Conservation (phyloP, 2,113 vertebrate genomes). For the Xiphias gladius region DNA sequence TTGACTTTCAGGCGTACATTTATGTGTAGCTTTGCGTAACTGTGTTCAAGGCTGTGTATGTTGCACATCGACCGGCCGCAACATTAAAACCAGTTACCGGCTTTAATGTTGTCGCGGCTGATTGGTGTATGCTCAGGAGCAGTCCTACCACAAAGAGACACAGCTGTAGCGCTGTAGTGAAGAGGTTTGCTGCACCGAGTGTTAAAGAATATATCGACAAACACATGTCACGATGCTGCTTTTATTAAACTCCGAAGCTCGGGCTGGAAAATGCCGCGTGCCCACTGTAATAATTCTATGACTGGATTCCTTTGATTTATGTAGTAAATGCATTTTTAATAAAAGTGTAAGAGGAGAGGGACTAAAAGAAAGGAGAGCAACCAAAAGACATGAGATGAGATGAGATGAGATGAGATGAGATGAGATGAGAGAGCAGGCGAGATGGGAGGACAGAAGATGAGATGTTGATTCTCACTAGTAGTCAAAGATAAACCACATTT, state of each 20-base stretch:
- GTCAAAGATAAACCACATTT: constrained; percentile 77
- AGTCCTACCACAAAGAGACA: neutral
- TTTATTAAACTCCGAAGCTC: constrained; percentile 58
- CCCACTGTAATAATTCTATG: constrained; percentile 62
- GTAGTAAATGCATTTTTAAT: constrained; percentile 71
- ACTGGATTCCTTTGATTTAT: constrained; percentile 71
- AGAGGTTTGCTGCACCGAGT: neutral
- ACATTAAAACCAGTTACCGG: too few species aligned
- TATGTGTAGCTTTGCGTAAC: neutral
- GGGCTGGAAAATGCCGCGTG: constrained; percentile 29
- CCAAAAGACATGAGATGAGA: constrained; percentile 6
- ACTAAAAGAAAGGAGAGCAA: constrained; percentile 5
- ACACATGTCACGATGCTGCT: constrained; percentile 50
- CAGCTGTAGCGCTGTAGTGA: neutral
- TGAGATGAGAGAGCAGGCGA: constrained; percentile 20
- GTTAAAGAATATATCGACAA: constrained; percentile 49
- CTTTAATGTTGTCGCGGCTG: too few species aligned
- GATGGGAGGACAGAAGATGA: constrained; percentile 41
- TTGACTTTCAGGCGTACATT: neutral
- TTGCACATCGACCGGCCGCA: too few species aligned
- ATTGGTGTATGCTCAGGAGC: neutral
- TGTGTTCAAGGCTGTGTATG: too few species aligned
- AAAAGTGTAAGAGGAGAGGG: constrained; percentile 43
- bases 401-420: constrained; percentile 18
- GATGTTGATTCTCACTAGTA: constrained; percentile 55